These are phyloP conservation scores for Ormyrus nitidulus DNA, from an alignment of 2,888 invertebrate genomes.

Conservation along the genomic window DNA sequence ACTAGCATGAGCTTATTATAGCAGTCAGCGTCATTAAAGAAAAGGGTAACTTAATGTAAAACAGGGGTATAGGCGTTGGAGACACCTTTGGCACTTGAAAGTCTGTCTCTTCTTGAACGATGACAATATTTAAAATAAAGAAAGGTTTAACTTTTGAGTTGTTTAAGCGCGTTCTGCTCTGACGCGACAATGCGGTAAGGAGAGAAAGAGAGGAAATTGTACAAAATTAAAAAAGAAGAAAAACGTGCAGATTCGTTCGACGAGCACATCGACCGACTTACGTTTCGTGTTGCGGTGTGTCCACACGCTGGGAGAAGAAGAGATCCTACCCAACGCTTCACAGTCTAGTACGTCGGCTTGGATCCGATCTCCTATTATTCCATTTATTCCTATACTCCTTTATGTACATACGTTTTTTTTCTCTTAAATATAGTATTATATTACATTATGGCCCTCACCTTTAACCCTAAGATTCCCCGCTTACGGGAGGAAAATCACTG, in stretches of 20 bases:
- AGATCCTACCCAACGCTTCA: conserved; percentile 50
- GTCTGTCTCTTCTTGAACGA: conserved; percentile 38
- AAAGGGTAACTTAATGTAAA: not conserved
- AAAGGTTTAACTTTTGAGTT: conserved; percentile 23
- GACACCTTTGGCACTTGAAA: not conserved
- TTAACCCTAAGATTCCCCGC: conserved; percentile 12
- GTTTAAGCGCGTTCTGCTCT: conserved; percentile 40
- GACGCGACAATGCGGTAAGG: conserved; percentile 19
- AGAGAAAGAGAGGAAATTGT: conserved; percentile 35
- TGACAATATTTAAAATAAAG: conserved; percentile 54
- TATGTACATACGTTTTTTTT: conserved; percentile 56
- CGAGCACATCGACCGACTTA: conserved; percentile 46
- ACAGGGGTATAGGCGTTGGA: conserved; percentile 6
- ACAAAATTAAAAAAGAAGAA: conserved; percentile 29
- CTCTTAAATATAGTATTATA: conserved; percentile 52
- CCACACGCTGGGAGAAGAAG: conserved; percentile 47
- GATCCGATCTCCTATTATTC: conserved; percentile 57
- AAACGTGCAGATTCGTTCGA: conserved; percentile 53
- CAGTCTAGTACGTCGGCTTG: conserved; percentile 75
- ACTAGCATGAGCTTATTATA: conserved; percentile 39
- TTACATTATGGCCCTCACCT: conserved; percentile 27
- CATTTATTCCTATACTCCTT: conserved; percentile 51
- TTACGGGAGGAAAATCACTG: conserved; percentile 47
- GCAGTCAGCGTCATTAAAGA: conserved; percentile 13
- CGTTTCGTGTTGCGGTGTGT: conserved; percentile 41